Conservation (phyloP, 2,113 vertebrate genomes). For the Tachysurus vachellii region DNA sequence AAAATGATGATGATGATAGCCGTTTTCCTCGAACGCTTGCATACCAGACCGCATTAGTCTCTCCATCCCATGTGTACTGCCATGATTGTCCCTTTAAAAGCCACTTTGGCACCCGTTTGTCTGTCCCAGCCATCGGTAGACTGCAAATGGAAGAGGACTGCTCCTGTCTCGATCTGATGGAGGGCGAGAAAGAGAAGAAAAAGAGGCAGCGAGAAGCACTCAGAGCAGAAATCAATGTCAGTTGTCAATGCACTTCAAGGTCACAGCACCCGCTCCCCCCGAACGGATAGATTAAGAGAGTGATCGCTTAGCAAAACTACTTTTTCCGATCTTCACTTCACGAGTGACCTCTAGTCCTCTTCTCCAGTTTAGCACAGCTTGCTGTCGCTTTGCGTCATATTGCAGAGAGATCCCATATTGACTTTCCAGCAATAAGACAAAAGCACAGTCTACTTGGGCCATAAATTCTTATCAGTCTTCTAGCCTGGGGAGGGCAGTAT, state of each 20-base stretch:
- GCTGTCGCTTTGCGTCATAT: slow-evolving; percentile 14
- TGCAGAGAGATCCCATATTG: slow-evolving; percentile 28
- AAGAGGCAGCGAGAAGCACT: slow-evolving; percentile 57
- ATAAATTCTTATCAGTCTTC: slow-evolving; percentile 9
- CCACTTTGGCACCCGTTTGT: slow-evolving; percentile 65
- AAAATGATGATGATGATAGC: background rate
- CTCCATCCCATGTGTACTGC: slow-evolving; percentile 33
- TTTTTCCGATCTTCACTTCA: slow-evolving; percentile 34
- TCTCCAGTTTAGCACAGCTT: slow-evolving; percentile 14
- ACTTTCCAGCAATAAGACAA: slow-evolving; percentile 38
- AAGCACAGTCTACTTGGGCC: background rate
- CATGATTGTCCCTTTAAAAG: slow-evolving; percentile 41
- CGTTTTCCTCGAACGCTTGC: slow-evolving; percentile 15
- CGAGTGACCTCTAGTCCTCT: slow-evolving; percentile 24
- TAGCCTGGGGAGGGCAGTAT: background rate
- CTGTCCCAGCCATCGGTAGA: slow-evolving; percentile 56
- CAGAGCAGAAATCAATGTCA: slow-evolving; percentile 70
- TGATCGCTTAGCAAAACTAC: slow-evolving; percentile 36
- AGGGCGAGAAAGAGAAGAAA: slow-evolving; percentile 26
- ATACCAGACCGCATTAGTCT: slow-evolving; percentile 18
- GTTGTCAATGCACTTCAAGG: slow-evolving; percentile 70
- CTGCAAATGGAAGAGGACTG: slow-evolving; percentile 46
- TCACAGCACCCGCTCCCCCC: slow-evolving; percentile 53
- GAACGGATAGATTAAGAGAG: slow-evolving; percentile 56
- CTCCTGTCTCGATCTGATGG: slow-evolving; percentile 40